Evolutionary conservation across 2,113 vertebrate species (phyloP).

Genomic region (Thalassarche chlororhynchos): DNA sequence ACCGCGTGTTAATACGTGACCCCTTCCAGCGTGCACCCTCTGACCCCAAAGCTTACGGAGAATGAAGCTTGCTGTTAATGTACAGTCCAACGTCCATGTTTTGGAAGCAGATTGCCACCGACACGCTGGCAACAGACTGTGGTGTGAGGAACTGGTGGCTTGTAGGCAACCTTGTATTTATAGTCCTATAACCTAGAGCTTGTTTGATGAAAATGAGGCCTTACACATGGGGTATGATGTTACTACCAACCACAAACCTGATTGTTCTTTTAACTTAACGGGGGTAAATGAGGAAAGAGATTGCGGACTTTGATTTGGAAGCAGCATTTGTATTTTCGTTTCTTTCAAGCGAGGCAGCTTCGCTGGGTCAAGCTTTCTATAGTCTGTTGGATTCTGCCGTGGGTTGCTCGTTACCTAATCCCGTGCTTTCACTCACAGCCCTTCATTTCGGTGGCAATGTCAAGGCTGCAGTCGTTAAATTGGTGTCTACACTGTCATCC

Average conservation of each 20-base stretch:
- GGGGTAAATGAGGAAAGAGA: neutral
- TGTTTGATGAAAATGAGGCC: conserved; percentile 40
- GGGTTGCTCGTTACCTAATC: neutral
- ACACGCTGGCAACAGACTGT: neutral
- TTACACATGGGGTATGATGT: conserved; percentile 29
- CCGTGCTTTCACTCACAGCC: neutral
- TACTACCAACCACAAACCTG: conserved; percentile 5
- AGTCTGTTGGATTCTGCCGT: neutral
- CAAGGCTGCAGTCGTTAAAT: neutral
- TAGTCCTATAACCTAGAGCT: conserved; percentile 57
- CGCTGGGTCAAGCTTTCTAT: neutral
- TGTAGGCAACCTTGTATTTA: conserved; percentile 51
- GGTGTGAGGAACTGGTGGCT: neutral
- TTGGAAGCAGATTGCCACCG: neutral
- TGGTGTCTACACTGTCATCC: neutral
- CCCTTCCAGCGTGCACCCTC: neutral
- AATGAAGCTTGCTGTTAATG: neutral
- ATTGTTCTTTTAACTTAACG: neutral
- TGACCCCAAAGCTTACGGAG: neutral
- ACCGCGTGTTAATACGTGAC: neutral
- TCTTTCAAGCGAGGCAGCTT: neutral
- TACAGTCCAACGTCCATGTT: neutral
- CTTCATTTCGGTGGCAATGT: neutral
- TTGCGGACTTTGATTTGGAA: neutral
- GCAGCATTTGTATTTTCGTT: neutral